Evolutionary conservation across 2,888 invertebrate genomes (phyloP).

Genomic region (Sussaba pulchella): DNA sequence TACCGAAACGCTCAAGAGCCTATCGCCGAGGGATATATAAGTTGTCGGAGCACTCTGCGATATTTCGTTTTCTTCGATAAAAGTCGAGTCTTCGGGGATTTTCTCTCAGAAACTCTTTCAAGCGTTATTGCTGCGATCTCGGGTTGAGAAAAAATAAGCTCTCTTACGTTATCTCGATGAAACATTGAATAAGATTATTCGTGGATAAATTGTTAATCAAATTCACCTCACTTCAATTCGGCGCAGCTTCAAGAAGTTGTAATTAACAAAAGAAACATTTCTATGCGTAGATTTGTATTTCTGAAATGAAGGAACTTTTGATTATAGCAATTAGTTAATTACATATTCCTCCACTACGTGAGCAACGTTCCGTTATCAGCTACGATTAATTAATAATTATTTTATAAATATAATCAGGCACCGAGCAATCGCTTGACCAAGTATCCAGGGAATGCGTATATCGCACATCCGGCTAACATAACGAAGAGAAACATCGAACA

Average conservation of each 20-base stretch:
- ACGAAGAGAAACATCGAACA: conserved; percentile 78
- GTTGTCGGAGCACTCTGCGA: conserved; percentile 43
- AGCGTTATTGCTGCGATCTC: conserved; percentile 30
- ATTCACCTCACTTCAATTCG: too few relatives aligned
- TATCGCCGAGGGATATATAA: conserved; percentile 36
- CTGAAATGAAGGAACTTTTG: too few relatives aligned
- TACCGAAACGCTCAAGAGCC: conserved; percentile 28
- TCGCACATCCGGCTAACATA: conserved; percentile 80
- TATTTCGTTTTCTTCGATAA: conserved; percentile 37
- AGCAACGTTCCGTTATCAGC: neutral
- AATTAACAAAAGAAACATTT: too few relatives aligned
- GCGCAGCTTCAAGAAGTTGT: too few relatives aligned
- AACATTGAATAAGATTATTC: neutral
- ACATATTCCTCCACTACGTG: neutral
- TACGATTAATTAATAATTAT: conserved; percentile 15
- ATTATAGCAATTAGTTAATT: conserved; percentile 9
- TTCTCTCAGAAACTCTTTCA: conserved; percentile 29
- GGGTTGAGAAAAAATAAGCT: conserved; percentile 16
- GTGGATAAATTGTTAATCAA: neutral
- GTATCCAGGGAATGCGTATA: conserved; percentile 85
- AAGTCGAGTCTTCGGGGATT: conserved; percentile 27
- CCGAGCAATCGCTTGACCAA: conserved; percentile 84
- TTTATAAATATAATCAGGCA: conserved; percentile 72
- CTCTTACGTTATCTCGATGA: conserved; percentile 3
- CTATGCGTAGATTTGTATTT: too few relatives aligned